Conservation (phyloP, 2,113 vertebrate genomes). For the Puffinus mauretanicus region DNA sequence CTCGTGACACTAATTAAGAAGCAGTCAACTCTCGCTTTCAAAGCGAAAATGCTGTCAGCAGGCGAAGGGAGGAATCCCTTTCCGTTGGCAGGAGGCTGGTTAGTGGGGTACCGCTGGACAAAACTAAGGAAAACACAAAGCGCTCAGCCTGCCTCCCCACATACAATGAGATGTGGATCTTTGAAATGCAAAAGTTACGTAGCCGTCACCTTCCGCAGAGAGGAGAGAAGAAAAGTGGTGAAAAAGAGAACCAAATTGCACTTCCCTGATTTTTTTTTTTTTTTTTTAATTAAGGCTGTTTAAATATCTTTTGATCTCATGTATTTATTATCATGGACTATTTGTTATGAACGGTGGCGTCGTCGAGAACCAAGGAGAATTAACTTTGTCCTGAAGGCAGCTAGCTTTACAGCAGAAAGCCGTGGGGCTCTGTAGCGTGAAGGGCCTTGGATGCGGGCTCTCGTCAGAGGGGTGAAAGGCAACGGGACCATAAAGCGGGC, state of each 20-base stretch:
- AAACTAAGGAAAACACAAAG: constrained; percentile 10
- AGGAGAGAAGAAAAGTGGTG: not conserved
- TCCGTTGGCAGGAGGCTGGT: constrained; percentile 26
- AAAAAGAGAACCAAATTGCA: not conserved
- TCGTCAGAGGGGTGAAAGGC: not conserved
- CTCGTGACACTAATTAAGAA: constrained; percentile 38
- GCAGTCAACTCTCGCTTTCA: constrained; percentile 34
- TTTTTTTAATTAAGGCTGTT: constrained; percentile 13
- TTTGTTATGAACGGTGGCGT: constrained; percentile 3
- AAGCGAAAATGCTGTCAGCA: constrained; percentile 26
- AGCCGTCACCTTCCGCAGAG: not conserved
- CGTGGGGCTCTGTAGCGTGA: not conserved
- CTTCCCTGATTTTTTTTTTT: not conserved
- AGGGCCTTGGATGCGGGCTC: not conserved
- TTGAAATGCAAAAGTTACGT: constrained; percentile 6
- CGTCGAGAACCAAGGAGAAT: not conserved
- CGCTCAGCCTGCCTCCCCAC: not conserved
- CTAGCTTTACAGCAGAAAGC: not conserved
- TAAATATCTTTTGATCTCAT: constrained; percentile 45
- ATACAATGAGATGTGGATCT: not conserved
- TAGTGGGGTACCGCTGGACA: not conserved
- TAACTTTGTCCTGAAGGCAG: not conserved
- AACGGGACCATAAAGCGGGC: not conserved
- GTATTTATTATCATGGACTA: constrained; percentile 35
- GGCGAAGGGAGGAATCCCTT: constrained; percentile 40